A percentile compares a stretch with the other conserved stretches of the same genome.
Conservation (phyloP, 2,888 invertebrate species). For the Blastobasis adustella region DNA sequence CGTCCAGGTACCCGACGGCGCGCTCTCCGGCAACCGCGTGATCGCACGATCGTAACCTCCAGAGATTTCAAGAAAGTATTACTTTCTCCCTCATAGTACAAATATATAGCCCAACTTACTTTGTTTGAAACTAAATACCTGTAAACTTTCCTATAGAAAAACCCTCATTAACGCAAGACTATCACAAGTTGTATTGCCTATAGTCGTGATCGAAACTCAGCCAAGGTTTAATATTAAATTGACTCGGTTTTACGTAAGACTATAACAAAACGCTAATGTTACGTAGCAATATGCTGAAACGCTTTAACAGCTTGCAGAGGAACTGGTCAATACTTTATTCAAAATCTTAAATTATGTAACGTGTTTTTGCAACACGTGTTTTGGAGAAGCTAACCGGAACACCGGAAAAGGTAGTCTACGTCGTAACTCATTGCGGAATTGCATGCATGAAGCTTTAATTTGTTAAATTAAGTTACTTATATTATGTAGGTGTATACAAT, state of each 20-base stretch:
- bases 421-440: too few species aligned
- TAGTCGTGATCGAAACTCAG: conserved; percentile 1
- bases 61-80: conserved; percentile 49
- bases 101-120: conserved; percentile 21
- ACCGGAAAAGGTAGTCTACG: too few species aligned
- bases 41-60: conserved; percentile 31
- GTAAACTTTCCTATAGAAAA: too few species aligned
- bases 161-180: too few species aligned
- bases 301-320: neutral
- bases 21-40: neutral
- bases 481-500: too few species aligned
- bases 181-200: neutral
- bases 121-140: neutral
- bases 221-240: neutral
- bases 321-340: too few species aligned
- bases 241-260: conserved; percentile 1
- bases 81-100: conserved; percentile 42
- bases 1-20: too few species aligned
- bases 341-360: too few species aligned
- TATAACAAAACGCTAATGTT: neutral
- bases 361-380: too few species aligned
- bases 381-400: too few species aligned
- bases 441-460: too few species aligned
- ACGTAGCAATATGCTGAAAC: neutral
- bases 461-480: too few species aligned